Evolutionary conservation across 1,140 invertebrate genomes (phyloP), one percentile per base, ranked within the genome.

Genomic region (Lepidurus packardi): DNA sequence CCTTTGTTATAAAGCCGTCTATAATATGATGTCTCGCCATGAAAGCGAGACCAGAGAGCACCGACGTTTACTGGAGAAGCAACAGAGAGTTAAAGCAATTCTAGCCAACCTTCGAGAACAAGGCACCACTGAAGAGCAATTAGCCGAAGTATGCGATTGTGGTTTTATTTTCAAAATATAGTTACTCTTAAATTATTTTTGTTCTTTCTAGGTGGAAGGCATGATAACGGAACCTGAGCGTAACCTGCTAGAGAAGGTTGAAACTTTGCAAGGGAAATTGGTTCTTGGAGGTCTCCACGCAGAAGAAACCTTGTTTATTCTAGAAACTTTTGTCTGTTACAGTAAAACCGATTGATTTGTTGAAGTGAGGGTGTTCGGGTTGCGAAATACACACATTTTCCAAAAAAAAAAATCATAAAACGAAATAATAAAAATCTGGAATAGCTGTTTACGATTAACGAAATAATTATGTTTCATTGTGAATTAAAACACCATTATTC

Each of bases 61-160:
- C 84, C 81, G 90, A 82, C 87, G 93, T 43, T 88, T 96, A 78
- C 90, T 95, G 76, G 94, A 95, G 81, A 96, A 96, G 85, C 90
- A 93, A 80, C 90, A 94, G 80, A 87, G 93, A 81, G 89, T 96
- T 78, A 92, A 94, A 81, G 91, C 90, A 42, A 90, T 96, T 73
- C 89, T 91, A 73, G 89, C 90, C 80, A 90, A 90, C 78, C 89
- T 96, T 85, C 90, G 90, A 81, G 89, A 91, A 81, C 89, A 91
- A 81, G 91, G 90, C 7, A 92, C 91, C 79, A 88, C 91, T 0
- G 89, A 90, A 80, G 89, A 91, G 79, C 91, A 94, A 83, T 89
- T 94, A 78, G 86, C 89, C 80, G 93, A 95, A 85, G 92, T 93
- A 84, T 84, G 85, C 86, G 77, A 75, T 53, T 24, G 9, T 74